These are phyloP conservation scores for Cistogaster globosa DNA, from an alignment of 2,888 invertebrate species.

Conservation along the genomic window DNA sequence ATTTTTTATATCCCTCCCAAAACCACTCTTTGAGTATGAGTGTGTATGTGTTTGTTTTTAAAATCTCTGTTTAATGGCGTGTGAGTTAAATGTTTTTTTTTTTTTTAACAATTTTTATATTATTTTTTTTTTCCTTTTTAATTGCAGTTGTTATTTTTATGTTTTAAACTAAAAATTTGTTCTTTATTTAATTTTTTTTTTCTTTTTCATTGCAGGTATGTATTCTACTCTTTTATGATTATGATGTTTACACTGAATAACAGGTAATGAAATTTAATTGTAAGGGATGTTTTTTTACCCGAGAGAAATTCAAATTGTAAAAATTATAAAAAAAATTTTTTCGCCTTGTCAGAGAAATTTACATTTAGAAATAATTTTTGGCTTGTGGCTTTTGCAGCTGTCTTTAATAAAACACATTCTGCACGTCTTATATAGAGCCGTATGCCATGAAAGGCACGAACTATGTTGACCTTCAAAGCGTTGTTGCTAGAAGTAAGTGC, in stretches of 20 bases:
- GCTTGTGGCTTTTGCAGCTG: too few relatives aligned
- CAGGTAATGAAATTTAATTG: neutral
- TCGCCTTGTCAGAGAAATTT: too few relatives aligned
- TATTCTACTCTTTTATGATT: neutral
- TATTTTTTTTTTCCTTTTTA: constrained; percentile 5
- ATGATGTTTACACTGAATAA: neutral
- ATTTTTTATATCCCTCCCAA: constrained; percentile 4
- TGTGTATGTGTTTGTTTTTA: neutral
- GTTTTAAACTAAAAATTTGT: too few relatives aligned
- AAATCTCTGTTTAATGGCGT: constrained; percentile 48
- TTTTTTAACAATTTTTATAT: neutral
- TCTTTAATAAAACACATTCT: too few relatives aligned
- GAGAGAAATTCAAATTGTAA: too few relatives aligned
- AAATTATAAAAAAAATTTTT: too few relatives aligned
- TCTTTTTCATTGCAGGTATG: constrained; percentile 54
- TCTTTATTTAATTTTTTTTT: neutral
- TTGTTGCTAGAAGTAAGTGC: too few relatives aligned
- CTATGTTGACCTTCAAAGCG: too few relatives aligned
- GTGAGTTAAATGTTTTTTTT: constrained; percentile 31
- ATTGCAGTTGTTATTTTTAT: constrained; percentile 21
- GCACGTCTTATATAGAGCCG: too few relatives aligned
- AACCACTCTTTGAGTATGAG: neutral
- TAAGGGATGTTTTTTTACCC: too few relatives aligned
- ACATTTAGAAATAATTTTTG: too few relatives aligned
- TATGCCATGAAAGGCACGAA: too few relatives aligned